Percentiles rank a stretch among this genome's conserved stretches.
Evolutionary conservation across 2,888 invertebrate genomes (phyloP).

Genomic region (Trilocha varians): DNA sequence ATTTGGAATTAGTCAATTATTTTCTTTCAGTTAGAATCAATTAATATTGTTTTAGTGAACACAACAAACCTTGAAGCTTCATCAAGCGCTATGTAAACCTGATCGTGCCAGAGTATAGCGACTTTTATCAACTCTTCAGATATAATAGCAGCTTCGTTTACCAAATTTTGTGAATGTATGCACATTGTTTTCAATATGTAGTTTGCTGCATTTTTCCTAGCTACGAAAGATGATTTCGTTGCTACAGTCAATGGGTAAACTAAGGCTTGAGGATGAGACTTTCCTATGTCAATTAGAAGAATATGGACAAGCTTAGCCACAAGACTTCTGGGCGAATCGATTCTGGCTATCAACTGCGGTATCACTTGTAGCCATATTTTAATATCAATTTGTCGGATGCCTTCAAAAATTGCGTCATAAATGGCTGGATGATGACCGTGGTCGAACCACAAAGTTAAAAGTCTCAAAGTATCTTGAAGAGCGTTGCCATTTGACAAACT

Average conservation of each 20-base stretch:
- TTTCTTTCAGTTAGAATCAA: not conserved
- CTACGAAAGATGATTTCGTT: constrained; percentile 90
- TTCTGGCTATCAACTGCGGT: constrained; percentile 97
- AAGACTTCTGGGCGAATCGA: constrained; percentile 91
- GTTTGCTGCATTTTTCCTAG: constrained; percentile 91
- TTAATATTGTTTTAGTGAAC: constrained; percentile 1
- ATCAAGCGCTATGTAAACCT: constrained; percentile 98
- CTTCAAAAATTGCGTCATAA: constrained; percentile 93
- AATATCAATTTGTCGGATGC: constrained; percentile 93
- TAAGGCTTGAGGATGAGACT: constrained; percentile 97
- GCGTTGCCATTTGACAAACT: constrained; percentile 93
- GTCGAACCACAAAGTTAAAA: constrained; percentile 98
- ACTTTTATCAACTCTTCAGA: constrained; percentile 97
- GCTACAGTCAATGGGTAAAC: constrained; percentile 98
- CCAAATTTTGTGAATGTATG: constrained; percentile 92
- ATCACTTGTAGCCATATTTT: constrained; percentile 99
- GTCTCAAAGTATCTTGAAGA: constrained; percentile 95
- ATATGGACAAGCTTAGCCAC: constrained; percentile 94
- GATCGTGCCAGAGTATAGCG: constrained; percentile 99
- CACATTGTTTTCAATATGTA: constrained; percentile 96
- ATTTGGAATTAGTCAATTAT: not conserved
- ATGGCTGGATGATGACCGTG: constrained; percentile 96
- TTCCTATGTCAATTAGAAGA: constrained; percentile 95
- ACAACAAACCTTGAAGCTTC: constrained; percentile 82
- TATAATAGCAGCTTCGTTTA: constrained; percentile 96